Evolutionary conservation across 2,888 invertebrate species (phyloP).

Genomic region (Lepidocyrtoides sp.): DNA sequence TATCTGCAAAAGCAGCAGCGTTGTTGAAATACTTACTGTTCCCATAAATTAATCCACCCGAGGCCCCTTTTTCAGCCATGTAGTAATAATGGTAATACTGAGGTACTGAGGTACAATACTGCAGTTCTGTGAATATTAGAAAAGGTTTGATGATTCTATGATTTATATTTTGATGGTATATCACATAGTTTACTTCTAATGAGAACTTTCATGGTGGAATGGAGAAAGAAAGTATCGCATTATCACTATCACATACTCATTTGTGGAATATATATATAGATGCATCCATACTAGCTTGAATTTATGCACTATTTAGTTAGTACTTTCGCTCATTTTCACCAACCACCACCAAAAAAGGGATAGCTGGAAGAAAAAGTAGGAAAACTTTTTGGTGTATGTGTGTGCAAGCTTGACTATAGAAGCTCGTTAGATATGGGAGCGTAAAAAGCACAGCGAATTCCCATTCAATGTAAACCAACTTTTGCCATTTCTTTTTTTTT

Average conservation of each 20-base stretch:
- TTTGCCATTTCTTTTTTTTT: conserved; percentile 34
- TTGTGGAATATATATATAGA: neutral
- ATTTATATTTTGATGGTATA: neutral
- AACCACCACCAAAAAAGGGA: neutral
- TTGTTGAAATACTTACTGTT: neutral
- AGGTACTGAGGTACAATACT: too few relatives aligned
- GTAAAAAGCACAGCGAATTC: neutral
- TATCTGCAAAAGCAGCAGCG: neutral
- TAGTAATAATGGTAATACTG: too few relatives aligned
- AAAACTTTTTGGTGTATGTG: neutral
- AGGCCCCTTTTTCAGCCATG: neutral
- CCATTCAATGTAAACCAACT: conserved; percentile 28
- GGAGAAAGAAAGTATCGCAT: neutral
- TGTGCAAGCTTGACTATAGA: neutral
- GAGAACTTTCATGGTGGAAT: conserved; percentile 9
- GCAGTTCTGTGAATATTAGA: too few relatives aligned
- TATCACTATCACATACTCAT: neutral
- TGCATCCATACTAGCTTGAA: too few relatives aligned
- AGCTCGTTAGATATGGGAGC: conserved; percentile 17
- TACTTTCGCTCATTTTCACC: conserved; percentile 20
- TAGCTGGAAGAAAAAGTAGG: neutral
- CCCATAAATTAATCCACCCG: neutral
- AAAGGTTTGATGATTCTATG: neutral
- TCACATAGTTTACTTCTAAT: neutral
- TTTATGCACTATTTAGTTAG: conserved; percentile 53